A percentile compares a stretch with the other conserved stretches of the same genome.
These are phyloP conservation scores for Hesperophylax magnus DNA, from an alignment of 1,140 invertebrate species.

Conservation along the genomic window DNA sequence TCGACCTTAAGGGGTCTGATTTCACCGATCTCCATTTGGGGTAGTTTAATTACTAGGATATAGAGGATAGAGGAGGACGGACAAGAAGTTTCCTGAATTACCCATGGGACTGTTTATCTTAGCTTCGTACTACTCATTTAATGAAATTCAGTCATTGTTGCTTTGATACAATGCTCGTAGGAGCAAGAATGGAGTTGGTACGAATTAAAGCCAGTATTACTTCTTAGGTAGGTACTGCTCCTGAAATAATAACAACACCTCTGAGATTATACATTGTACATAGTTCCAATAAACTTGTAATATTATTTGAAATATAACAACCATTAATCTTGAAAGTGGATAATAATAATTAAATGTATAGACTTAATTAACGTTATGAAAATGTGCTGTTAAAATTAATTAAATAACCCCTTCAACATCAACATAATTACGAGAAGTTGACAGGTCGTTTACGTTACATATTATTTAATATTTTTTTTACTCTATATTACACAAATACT, in stretches of 20 bases:
- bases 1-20: not conserved
- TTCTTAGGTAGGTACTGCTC: not conserved
- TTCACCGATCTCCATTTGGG: not conserved
- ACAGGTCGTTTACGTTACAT: no score
- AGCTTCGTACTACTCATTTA: not conserved
- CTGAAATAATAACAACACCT: not conserved
- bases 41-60: conserved; percentile 6
- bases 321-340: no score
- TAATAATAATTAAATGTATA: no score
- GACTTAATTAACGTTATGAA: no score
- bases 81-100: conserved; percentile 9
- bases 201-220: not conserved
- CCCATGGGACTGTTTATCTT: conserved; percentile 13
- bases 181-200: not conserved
- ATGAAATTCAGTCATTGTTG: not conserved
- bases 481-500: no score
- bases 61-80: not conserved
- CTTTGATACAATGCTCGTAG: not conserved
- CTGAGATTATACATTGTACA: no score
- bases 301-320: no score
- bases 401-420: no score
- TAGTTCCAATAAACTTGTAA: no score
- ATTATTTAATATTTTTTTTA: no score
- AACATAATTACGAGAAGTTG: no score
- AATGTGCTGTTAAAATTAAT: no score